Base-by-base conservation (phyloP, 1,140 invertebrate genomes). In the Nasonia longicornis region DNA sequence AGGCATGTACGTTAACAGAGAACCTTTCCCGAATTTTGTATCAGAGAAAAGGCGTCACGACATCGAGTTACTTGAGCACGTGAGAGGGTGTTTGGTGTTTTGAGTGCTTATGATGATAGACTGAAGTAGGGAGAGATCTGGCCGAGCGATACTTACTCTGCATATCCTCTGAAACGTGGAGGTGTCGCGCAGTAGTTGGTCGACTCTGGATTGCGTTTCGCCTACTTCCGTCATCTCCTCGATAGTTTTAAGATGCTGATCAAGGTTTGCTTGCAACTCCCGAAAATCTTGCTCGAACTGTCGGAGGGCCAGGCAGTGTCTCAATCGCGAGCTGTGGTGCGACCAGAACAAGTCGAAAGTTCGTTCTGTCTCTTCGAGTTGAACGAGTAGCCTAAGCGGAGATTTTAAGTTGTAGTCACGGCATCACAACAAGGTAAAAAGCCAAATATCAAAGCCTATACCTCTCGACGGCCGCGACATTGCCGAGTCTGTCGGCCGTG, bases 311-410 rank as follows among this genome's bases (percentile, higher is more conserved):
- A 99, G 91, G 91, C 97, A 98, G 87, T 98, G 96, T 83, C 95
- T 94, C 85, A 99, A 91, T 88, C 96, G 95, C 70, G 94, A 94
- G 85, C 96, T 96, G 91, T 99, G 97, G 85, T 96, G 94, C 26
- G 94, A 93, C 97, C 97, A 99, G 91, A 98, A 98, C 83, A 96
- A 94, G 87, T 98, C 97, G 90, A 99, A 98, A 75, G 96, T 96
- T 85, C 94, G 93, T 90, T 98, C 96, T 78, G 97, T 98, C 92
- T 99, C 97, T 89, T 98, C 97, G 85, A 99, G 92, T 92, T 99
- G 97, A 45, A 97, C 95, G 67, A 99, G 91, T 88, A 98, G 93
- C 90, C 97, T 96, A 88, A 83, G 86, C 16, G 86, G 86, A 87
- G 84, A 81, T 35, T 69, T 72, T 8, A 22, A 10, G 22, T 52